phyloP scores from a whole-genome alignment of 2,888 invertebrate species.

The Brachypalpus laphriformis region DNA sequence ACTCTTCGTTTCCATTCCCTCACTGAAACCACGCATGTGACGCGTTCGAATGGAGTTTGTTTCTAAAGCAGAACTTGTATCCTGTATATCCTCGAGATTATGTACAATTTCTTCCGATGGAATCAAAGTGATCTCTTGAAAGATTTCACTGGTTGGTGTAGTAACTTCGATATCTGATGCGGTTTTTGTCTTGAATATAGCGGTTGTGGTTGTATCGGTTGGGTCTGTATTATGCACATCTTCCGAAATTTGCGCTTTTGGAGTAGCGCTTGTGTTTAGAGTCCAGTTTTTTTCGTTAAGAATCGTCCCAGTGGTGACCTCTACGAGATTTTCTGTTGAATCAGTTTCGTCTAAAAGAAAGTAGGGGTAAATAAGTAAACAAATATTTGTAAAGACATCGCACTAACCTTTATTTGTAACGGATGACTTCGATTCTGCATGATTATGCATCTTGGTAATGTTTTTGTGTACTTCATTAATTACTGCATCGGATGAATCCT shows the following conservation, averaged over 20 bases:
- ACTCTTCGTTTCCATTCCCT: neutral
- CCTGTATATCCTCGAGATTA: neutral
- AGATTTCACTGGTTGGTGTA: neutral
- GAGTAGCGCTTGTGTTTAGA: neutral
- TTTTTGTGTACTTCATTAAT: too few relatives aligned
- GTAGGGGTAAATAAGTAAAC: neutral
- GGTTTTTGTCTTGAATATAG: neutral
- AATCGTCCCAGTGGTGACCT: neutral
- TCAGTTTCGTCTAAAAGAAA: neutral
- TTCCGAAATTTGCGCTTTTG: neutral
- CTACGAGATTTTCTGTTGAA: neutral
- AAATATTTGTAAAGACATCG: neutral
- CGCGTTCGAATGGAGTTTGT: constrained; percentile 6
- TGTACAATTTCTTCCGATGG: constrained; percentile 16
- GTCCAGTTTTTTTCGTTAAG: neutral
- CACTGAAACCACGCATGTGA: constrained; percentile 43
- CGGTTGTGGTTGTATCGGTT: neutral
- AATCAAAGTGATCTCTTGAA: neutral
- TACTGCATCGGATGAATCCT: neutral
- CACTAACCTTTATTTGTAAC: constrained; percentile 2
- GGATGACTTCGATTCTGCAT: neutral
- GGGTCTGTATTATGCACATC: neutral
- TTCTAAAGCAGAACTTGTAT: constrained; percentile 4
- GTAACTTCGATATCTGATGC: neutral
- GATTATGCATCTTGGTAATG: too few relatives aligned